Evolutionary conservation across 2,888 invertebrate genomes (phyloP), one percentile per base, ranked within the genome.

Genomic region (Seladonia tumulorum): DNA sequence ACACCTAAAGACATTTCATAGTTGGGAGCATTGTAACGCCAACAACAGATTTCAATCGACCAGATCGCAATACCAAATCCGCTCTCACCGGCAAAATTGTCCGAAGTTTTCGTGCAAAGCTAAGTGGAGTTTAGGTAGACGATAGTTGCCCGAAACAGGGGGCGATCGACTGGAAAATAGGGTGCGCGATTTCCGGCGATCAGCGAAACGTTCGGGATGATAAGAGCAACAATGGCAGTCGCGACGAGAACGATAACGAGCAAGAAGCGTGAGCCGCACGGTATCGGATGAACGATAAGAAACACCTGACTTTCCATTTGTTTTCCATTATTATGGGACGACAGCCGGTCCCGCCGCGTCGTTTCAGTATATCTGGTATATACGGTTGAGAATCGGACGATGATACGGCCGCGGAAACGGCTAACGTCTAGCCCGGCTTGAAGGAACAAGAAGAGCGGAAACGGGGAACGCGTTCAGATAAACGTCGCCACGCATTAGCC

Each of bases 271-370:
- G 47, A 63, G 8, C 18, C 63, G 16, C 63, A 29, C 63, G 42
- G 73, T 77, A 80, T 57, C 42, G 70, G 35, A 12, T 53, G 42
- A 42, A 63, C 86, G 87, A 89, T 89, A 89, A 89, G 89, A 76
- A 85, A 79, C 83, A 83, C 82, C 82, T 80, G 88, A 79, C 82
- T 80, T 81, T 71, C 86, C 86, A 82, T 88, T 88, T 84, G 77
- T 88, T 88, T 75, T 39, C 76, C 71, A 76, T 81, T 88, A 84
- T 84, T 82, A 79, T 81, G 49, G 73, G 18, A 14, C 29, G 35
- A 29, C 76, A 70, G 47, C 76, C 53, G 60, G 68, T 66, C 22
- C 73, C 47, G 66, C 22, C 25, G 49, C 60, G 49, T 42, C 47
- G 63, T 72, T 49, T 60, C 60, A 35, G 60, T 53, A 53, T 77